Evolutionary conservation across 2,888 invertebrate species (phyloP).

Genomic region (Argyresthia goedartella): DNA sequence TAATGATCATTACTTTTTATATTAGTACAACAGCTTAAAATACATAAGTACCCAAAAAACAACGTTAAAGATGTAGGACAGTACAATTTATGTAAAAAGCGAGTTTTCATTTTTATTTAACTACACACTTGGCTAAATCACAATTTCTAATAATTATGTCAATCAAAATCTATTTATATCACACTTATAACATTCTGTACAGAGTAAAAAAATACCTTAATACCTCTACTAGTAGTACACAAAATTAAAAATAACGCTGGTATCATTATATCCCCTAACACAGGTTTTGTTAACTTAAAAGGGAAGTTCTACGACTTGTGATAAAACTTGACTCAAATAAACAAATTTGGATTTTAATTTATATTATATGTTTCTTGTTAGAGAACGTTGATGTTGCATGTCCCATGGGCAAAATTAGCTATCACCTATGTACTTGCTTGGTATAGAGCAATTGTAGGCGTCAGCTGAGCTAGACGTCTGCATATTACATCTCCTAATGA

Average conservation of each 20-base stretch:
- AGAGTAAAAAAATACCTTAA: slow-evolving; percentile 67
- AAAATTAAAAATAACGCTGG: slow-evolving; percentile 8
- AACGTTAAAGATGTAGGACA: slow-evolving; percentile 48
- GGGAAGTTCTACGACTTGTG: too few relatives aligned
- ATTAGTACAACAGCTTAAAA: slow-evolving; percentile 61
- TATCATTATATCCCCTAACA: too few relatives aligned
- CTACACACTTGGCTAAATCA: slow-evolving; percentile 68
- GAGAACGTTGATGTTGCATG: too few relatives aligned
- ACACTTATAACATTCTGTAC: slow-evolving; percentile 67
- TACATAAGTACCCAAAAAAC: slow-evolving; percentile 63
- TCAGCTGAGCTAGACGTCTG: too few relatives aligned
- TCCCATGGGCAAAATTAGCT: too few relatives aligned
- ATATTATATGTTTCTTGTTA: too few relatives aligned
- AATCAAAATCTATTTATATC: slow-evolving; percentile 54
- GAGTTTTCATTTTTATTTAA: slow-evolving; percentile 45
- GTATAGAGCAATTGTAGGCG: too few relatives aligned
- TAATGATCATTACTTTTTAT: slow-evolving; percentile 27
- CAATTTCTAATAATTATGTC: slow-evolving; percentile 62
- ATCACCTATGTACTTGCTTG: too few relatives aligned
- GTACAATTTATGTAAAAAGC: slow-evolving; percentile 54
- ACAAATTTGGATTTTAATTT: too few relatives aligned
- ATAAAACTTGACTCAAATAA: too few relatives aligned
- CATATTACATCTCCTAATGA: neutral
- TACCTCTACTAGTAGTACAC: slow-evolving; percentile 54
- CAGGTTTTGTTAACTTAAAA: too few relatives aligned